These are phyloP conservation scores for Hesperophylax magnus DNA, from an alignment of 1,140 invertebrate species.

Conservation along the genomic window DNA sequence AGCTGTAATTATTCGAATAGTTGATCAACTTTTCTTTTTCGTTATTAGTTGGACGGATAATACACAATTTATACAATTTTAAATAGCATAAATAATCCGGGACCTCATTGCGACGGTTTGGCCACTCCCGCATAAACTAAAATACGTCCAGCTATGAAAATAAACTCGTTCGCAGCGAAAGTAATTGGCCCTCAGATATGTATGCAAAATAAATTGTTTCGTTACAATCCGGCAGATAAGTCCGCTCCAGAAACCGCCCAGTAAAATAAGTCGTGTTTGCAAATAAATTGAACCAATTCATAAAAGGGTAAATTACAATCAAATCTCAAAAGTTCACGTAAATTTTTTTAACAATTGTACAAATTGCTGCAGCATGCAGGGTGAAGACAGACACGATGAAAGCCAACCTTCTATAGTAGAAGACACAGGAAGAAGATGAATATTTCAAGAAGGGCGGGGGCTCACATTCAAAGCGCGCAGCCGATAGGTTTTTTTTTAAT, in stretches of 20 bases:
- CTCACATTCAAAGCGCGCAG: no score
- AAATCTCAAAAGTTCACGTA: not conserved
- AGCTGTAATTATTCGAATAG: not conserved
- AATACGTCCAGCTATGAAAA: constrained; percentile 5
- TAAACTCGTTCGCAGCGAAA: constrained; percentile 15
- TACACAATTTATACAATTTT: not conserved
- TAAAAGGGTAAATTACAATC: not conserved
- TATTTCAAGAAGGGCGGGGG: not conserved
- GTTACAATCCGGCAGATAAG: constrained; percentile 14
- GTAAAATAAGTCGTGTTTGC: not conserved
- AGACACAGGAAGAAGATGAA: no score
- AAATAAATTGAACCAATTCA: not conserved
- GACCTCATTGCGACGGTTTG: not conserved
- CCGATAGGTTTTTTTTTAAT: not conserved
- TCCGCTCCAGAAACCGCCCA: not conserved
- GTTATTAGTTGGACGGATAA: not conserved
- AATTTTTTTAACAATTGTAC: not conserved
- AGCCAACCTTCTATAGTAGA: no score
- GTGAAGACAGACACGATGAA: no score
- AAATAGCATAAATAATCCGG: not conserved
- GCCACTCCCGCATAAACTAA: not conserved
- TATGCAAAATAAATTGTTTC: constrained; percentile 34
- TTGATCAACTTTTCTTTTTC: not conserved
- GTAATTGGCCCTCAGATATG: constrained; percentile 27
- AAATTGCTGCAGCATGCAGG: not conserved